phyloP scores from a whole-genome alignment of 2,113 vertebrate genomes.

The Hucho hucho region DNA sequence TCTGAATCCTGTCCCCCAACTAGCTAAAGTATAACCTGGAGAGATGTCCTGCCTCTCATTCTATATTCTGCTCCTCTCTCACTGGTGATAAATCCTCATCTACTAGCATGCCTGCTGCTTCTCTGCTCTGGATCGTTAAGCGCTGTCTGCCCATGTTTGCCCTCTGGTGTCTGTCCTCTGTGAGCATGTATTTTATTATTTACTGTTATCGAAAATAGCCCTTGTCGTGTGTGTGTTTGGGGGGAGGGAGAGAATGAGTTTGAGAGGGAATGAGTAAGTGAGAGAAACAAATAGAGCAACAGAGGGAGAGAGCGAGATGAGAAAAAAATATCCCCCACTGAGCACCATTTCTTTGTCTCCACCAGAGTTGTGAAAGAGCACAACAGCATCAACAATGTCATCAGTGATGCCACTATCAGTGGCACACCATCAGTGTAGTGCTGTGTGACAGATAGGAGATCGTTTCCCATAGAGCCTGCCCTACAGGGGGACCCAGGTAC shows the following conservation, averaged over 20 bases:
- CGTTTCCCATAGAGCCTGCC: slow-evolving; percentile 32
- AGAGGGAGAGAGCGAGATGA: neutral
- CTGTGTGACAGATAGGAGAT: slow-evolving; percentile 16
- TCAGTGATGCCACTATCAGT: neutral
- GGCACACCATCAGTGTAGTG: slow-evolving; percentile 16
- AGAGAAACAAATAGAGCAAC: neutral
- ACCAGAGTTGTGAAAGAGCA: slow-evolving; percentile 37
- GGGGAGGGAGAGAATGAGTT: neutral
- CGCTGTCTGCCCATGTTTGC: slow-evolving; percentile 47
- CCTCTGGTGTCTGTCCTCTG: slow-evolving; percentile 46
- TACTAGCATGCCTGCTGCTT: slow-evolving; percentile 42
- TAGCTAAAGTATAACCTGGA: slow-evolving; percentile 5
- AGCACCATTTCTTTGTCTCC: slow-evolving; percentile 1
- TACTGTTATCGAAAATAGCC: slow-evolving; percentile 51
- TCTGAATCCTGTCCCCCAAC: slow-evolving; percentile 5
- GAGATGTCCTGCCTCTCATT: slow-evolving; percentile 4
- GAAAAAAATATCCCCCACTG: neutral
- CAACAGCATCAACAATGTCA: slow-evolving; percentile 31
- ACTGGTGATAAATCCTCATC: slow-evolving; percentile 50
- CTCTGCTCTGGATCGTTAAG: slow-evolving; percentile 47
- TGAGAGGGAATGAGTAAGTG: slow-evolving; percentile 1
- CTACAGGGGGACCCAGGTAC: slow-evolving; percentile 14
- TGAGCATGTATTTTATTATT: slow-evolving; percentile 34
- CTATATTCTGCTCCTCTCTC: slow-evolving; percentile 15
- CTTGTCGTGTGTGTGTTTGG: slow-evolving; percentile 13